Percentiles rank a stretch among this genome's conserved stretches.
phyloP scores from a whole-genome alignment of 1,140 invertebrate species.

The Mya arenaria region DNA sequence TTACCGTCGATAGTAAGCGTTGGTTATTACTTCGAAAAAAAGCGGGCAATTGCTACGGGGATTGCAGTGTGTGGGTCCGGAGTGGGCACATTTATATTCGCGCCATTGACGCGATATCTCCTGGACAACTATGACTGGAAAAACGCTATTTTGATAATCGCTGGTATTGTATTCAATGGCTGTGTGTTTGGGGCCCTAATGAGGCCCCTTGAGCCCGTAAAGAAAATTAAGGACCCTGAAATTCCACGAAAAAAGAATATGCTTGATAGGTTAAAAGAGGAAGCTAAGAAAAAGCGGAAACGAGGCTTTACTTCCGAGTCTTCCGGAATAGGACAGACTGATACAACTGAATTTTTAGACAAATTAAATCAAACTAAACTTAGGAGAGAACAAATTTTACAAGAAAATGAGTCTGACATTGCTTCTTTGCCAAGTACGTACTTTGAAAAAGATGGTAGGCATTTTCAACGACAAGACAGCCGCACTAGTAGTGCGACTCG shows the following conservation, averaged over 20 bases:
- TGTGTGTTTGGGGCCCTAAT: conserved; percentile 94
- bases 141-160: conserved; percentile 94
- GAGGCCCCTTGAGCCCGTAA: conserved; percentile 93
- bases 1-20: conserved; percentile 97
- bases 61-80: conserved; percentile 96
- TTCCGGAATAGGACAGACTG: conserved; percentile 47
- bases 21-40: conserved; percentile 96
- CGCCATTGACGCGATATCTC: conserved; percentile 83
- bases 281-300: conserved; percentile 62
- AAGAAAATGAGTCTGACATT: conserved; percentile 76
- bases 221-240: conserved; percentile 83
- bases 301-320: conserved; percentile 34
- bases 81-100: conserved; percentile 93
- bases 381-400: conserved; percentile 70
- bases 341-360: conserved; percentile 68
- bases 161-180: conserved; percentile 95
- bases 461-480: conserved; percentile 28
- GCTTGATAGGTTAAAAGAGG: conserved; percentile 74
- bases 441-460: conserved; percentile 67
- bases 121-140: conserved; percentile 87
- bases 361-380: conserved; percentile 86
- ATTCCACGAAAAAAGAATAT: conserved; percentile 70
- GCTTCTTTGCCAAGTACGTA: conserved; percentile 72
- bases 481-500: neutral
- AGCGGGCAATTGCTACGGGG: conserved; percentile 93